Evolutionary conservation across 2,113 vertebrate species (phyloP), one percentile per base, ranked within the genome.

Genomic region (Coregonus clupeaformis): DNA sequence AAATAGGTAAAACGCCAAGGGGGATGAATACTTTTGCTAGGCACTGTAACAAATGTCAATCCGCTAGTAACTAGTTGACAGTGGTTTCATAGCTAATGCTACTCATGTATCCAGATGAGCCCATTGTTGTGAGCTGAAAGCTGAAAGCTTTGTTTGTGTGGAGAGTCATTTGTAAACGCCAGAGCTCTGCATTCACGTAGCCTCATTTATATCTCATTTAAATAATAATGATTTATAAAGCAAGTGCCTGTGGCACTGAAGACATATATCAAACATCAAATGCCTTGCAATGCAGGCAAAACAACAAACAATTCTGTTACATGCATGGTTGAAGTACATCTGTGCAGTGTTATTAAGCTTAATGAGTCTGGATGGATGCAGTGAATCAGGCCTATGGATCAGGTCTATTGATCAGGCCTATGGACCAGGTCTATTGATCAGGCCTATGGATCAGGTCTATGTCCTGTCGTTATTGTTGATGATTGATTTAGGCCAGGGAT

Each of bases 211-310:
- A n/a, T n/a, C 91, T 93, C 89, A 94, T 93, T 94, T 93, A 86
- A 93, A 93, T 94, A 94, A 92, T 49, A 49, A 93, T 91, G 92
- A n/a, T n/a, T n/a, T n/a, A n/a, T n/a, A n/a, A n/a, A n/a, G n/a
- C 36, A 90, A 88, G 91, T 85, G 91, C 91, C 79, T 79, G 78
- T 75, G 90, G 91, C 86, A 27, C 81, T 81, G 81, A 79, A 83
- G 82, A 85, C 89, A 90, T 91, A 9, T 42, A 92, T 93, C 90
- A 92, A 92, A 91, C 87, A 90, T 88, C 86, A 89, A 91, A 91
- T 87, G 89, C 89, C 88, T 90, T 92, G 87, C 89, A 89, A 90
- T 88, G 89, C 91, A 89, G 89, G 89, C 74, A 68, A 83, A 25
- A 83, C 87, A 75, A 76, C 82, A 92, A 92, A 92, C 91, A 90